Evolutionary conservation across 2,797 vertebrate species (phyloP).

Genomic region (Pempheris klunzingeri): DNA sequence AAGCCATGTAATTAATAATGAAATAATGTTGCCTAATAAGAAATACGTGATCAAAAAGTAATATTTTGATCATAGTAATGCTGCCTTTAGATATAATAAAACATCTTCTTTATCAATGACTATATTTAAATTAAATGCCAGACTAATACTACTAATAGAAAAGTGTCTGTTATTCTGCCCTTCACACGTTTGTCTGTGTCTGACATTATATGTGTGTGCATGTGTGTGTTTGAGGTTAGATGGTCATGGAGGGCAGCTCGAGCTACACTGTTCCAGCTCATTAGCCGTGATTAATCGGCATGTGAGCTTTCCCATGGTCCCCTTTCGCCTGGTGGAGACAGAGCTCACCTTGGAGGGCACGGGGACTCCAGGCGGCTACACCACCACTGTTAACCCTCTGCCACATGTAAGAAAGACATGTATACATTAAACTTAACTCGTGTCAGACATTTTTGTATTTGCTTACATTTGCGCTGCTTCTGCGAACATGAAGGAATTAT

Average conservation of each 20-base stretch:
- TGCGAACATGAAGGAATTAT: not conserved
- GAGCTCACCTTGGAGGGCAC: slow-evolving; percentile 86
- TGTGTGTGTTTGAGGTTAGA: slow-evolving; percentile 71
- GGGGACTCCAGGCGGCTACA: slow-evolving; percentile 51
- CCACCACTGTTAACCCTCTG: slow-evolving; percentile 54
- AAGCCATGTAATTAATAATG: not conserved
- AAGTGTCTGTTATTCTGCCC: slow-evolving; percentile 59
- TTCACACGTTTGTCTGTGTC: slow-evolving; percentile 62
- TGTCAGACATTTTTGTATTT: slow-evolving; percentile 41
- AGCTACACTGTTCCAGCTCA: slow-evolving; percentile 87
- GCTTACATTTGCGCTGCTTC: slow-evolving; percentile 19
- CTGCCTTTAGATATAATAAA: not conserved
- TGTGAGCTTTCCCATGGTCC: slow-evolving; percentile 87
- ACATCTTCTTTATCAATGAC: not conserved
- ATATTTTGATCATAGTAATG: not conserved
- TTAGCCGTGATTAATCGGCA: slow-evolving; percentile 89
- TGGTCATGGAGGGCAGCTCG: slow-evolving; percentile 80
- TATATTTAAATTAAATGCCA: slow-evolving; percentile 35
- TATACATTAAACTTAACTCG: slow-evolving; percentile 38
- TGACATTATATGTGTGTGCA: slow-evolving; percentile 42
- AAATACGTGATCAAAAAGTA: not conserved
- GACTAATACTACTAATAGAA: slow-evolving; percentile 31
- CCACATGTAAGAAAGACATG: slow-evolving; percentile 49
- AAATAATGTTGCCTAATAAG: not conserved
- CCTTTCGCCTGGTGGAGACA: slow-evolving; percentile 81